These are phyloP conservation scores for Trichechus manatus DNA, from an alignment of 2,113 vertebrate species.

Conservation along the genomic window DNA sequence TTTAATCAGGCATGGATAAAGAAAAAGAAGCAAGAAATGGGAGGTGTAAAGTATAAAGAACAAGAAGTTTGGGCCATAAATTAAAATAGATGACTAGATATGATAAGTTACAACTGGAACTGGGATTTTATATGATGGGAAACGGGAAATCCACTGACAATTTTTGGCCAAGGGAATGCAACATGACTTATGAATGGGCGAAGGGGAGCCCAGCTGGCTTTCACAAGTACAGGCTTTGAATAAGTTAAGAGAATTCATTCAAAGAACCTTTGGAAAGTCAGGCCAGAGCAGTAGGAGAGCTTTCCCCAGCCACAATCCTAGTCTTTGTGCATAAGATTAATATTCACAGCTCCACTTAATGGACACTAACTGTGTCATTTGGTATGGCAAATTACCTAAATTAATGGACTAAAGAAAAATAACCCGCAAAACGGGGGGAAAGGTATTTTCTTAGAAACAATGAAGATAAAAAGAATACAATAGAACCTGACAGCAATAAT, in stretches of 20 bases:
- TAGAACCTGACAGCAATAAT: not conserved
- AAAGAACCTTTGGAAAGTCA: not conserved
- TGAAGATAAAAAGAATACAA: conserved; percentile 1
- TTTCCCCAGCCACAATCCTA: conserved; percentile 21
- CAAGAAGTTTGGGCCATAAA: not conserved
- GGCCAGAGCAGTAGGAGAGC: not conserved
- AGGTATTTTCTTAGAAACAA: not conserved
- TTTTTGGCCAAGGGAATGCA: not conserved
- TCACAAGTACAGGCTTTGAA: conserved; percentile 36
- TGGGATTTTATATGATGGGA: not conserved
- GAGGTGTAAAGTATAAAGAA: not conserved
- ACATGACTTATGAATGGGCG: conserved; percentile 31
- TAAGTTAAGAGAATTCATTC: conserved; percentile 45
- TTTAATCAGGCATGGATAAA: not conserved
- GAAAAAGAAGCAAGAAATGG: not conserved
- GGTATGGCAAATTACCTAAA: not conserved
- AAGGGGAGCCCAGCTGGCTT: not conserved
- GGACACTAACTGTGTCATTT: conserved; percentile 44
- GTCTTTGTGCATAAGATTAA: conserved; percentile 50
- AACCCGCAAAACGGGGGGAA: not conserved
- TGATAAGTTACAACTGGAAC: not conserved
- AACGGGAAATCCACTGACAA: not conserved
- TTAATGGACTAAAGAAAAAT: not conserved
- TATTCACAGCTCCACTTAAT: conserved; percentile 32
- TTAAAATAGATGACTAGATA: not conserved